Evolutionary conservation across 2,113 vertebrate genomes (phyloP).

Genomic region (Mustelus asterias): DNA sequence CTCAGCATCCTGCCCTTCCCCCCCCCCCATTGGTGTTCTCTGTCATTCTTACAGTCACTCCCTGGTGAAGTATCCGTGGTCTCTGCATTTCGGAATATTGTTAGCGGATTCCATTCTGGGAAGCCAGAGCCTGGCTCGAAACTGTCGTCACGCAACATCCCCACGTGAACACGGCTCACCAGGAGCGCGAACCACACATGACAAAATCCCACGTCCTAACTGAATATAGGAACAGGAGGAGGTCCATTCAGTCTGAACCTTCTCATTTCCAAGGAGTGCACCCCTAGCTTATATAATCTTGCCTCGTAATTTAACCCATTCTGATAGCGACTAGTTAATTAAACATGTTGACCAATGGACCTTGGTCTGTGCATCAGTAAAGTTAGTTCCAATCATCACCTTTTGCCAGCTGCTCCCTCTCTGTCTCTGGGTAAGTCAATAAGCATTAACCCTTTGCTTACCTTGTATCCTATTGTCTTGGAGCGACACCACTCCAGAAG

Average conservation of each 20-base stretch:
- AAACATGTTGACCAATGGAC: neutral
- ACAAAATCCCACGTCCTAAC: neutral
- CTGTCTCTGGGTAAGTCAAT: neutral
- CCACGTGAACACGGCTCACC: neutral
- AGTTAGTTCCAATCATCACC: neutral
- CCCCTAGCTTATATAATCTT: neutral
- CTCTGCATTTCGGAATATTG: neutral
- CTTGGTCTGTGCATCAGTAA: neutral
- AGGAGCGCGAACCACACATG: neutral
- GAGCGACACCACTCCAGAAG: constrained; percentile 92
- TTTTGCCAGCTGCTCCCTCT: neutral
- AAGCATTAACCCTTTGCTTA: constrained; percentile 43
- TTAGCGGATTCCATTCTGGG: neutral
- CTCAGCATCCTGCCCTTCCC: too few species aligned
- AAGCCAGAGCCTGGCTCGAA: neutral
- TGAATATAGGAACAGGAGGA: neutral
- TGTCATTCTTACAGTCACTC: too few species aligned
- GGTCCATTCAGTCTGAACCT: neutral
- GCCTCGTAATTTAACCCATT: neutral
- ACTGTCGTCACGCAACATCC: neutral
- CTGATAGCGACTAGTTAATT: neutral
- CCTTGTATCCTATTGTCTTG: constrained; percentile 90
- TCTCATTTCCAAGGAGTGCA: neutral
- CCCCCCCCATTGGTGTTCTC: too few species aligned
- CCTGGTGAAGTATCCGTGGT: too few species aligned